These are phyloP conservation scores for Trematomus loennbergii DNA, from an alignment of 2,113 vertebrate species.

Conservation along the genomic window DNA sequence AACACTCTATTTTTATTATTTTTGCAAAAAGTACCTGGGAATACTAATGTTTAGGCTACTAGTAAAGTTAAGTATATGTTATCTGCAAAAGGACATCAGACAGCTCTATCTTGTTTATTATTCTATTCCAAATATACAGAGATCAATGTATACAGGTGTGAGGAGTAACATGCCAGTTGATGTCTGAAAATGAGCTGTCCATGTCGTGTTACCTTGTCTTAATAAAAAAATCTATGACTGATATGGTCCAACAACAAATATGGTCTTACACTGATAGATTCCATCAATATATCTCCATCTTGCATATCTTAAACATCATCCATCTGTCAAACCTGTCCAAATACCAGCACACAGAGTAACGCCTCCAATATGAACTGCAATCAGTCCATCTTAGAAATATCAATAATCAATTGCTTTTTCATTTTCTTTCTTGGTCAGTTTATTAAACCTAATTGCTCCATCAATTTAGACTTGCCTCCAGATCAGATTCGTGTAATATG, in stretches of 20 bases:
- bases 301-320: background rate
- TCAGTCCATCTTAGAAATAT: constrained; percentile 1
- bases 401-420: background rate
- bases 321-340: background rate
- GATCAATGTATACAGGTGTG: background rate
- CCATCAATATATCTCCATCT: background rate
- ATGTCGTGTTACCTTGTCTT: background rate
- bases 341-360: background rate
- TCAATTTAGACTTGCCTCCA: background rate
- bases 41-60: background rate
- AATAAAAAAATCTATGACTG: background rate
- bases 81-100: background rate
- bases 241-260: background rate
- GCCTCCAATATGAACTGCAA: constrained; percentile 8
- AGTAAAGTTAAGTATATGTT: background rate
- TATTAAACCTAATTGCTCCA: background rate
- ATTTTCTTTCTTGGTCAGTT: background rate
- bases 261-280: background rate
- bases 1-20: too few relatives aligned
- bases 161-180: background rate
- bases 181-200: background rate
- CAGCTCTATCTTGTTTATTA: background rate
- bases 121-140: background rate
- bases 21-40: background rate
- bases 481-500: background rate